Evolutionary conservation across 2,888 invertebrate species (phyloP).

Genomic region (Artemia sinica): DNA sequence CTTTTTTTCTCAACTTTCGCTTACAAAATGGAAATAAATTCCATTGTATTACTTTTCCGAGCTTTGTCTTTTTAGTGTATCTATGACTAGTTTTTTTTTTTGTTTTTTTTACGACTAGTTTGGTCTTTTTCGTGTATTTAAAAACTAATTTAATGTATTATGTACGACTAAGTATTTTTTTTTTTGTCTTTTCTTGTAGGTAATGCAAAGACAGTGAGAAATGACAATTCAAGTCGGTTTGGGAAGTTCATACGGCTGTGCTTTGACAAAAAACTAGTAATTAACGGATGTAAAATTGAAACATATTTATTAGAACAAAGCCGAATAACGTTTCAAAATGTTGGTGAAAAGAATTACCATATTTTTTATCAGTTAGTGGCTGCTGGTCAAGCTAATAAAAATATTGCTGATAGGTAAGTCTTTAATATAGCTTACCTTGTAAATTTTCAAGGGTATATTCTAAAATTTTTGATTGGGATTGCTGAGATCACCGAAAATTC

Average conservation of each 20-base stretch:
- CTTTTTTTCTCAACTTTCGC: no score
- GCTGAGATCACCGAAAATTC: no score
- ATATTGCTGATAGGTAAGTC: conserved; percentile 15
- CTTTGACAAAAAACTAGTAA: conserved; percentile 69
- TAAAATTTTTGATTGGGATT: no score
- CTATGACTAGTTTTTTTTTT: background rate
- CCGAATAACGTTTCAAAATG: conserved; percentile 71
- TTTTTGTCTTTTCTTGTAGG: conserved; percentile 37
- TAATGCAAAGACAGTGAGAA: conserved; percentile 79
- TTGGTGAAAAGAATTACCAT: conserved; percentile 72
- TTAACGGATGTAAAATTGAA: conserved; percentile 74
- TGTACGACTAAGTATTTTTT: conserved; percentile 25
- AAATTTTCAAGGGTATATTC: no score
- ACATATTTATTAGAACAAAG: conserved; percentile 79
- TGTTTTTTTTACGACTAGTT: background rate
- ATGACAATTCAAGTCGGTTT: conserved; percentile 80
- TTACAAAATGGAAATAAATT: no score
- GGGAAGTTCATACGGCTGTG: conserved; percentile 93
- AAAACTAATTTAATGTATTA: conserved; percentile 23
- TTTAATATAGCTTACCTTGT: no score
- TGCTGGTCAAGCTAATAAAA: conserved; percentile 37
- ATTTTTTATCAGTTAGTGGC: conserved; percentile 80
- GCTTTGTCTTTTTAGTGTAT: no score
- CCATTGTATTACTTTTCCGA: no score
- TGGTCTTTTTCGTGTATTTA: conserved; percentile 3